phyloP scores from a whole-genome alignment of 2,888 invertebrate species.

The Brachyopa scutellaris region DNA sequence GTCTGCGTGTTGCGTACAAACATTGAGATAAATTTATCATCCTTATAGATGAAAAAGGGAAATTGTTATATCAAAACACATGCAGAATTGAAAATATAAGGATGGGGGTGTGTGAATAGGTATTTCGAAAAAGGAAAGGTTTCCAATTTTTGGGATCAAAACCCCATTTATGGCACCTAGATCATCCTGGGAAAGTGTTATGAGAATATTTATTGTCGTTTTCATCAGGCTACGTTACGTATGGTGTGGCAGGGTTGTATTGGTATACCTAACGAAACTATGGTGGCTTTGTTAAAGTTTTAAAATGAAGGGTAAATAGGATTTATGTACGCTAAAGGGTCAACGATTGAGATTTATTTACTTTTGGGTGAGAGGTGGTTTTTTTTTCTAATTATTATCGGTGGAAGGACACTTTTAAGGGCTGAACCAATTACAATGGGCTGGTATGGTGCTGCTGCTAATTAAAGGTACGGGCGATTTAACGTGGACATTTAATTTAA shows the following conservation, averaged over 20 bases:
- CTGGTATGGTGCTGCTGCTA: no score
- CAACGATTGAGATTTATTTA: conserved; percentile 51
- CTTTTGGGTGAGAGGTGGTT: background rate
- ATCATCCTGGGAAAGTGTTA: conserved; percentile 45
- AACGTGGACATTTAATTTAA: conserved; percentile 4
- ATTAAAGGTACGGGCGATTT: conserved; percentile 2
- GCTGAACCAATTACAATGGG: background rate
- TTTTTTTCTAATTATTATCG: conserved; percentile 7
- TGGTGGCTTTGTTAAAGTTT: conserved; percentile 31
- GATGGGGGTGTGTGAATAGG: no score
- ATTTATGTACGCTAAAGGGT: conserved; percentile 52
- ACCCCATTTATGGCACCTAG: conserved; percentile 55
- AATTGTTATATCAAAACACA: conserved; percentile 30
- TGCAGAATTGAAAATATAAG: background rate
- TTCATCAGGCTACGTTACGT: background rate
- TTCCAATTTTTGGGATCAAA: conserved; percentile 55
- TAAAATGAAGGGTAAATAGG: conserved; percentile 39
- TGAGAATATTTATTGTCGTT: conserved; percentile 41
- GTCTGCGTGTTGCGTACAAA: conserved; percentile 24
- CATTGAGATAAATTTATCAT: conserved; percentile 54
- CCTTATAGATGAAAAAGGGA: conserved; percentile 16
- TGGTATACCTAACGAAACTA: conserved; percentile 7
- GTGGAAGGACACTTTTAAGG: background rate
- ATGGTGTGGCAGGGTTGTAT: no score
- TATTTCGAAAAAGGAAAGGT: conserved; percentile 12